These are phyloP conservation scores for Chitala chitala DNA, from an alignment of 2,113 vertebrate genomes.

Conservation along the genomic window DNA sequence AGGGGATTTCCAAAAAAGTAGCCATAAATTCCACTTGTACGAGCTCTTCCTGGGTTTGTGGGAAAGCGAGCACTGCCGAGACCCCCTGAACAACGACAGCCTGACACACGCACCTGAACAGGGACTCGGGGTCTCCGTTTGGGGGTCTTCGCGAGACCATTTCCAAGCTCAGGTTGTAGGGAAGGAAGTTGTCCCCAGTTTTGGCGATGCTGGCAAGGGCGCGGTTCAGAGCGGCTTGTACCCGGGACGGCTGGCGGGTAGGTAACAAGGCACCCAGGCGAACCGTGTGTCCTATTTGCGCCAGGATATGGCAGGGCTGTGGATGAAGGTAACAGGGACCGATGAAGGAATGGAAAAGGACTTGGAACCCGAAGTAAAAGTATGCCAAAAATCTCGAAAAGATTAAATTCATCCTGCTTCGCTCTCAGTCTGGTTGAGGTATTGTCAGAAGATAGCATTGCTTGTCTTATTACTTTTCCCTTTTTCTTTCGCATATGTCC, in stretches of 20 bases:
- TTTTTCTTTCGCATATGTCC: conserved; percentile 48
- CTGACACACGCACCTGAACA: conserved; percentile 71
- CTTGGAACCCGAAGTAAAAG: conserved; percentile 52
- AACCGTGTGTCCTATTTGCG: conserved; percentile 64
- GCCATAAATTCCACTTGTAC: conserved; percentile 81
- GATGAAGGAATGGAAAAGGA: conserved; percentile 52
- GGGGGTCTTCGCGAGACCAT: conserved; percentile 52
- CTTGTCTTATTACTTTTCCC: conserved; percentile 54
- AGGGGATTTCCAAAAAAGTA: conserved; percentile 72
- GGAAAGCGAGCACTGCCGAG: conserved; percentile 75
- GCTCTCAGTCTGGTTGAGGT: conserved; percentile 49
- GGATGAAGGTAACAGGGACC: conserved; percentile 57
- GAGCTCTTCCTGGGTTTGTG: conserved; percentile 74
- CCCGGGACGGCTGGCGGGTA: conserved; percentile 49
- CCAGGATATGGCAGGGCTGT: conserved; percentile 69
- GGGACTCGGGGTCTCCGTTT: conserved; percentile 70
- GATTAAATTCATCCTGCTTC: conserved; percentile 61
- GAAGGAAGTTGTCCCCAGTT: conserved; percentile 51
- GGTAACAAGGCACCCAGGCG: conserved; percentile 73
- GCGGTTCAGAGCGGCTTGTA: conserved; percentile 59
- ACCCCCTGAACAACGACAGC: conserved; percentile 70
- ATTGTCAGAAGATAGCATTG: conserved; percentile 62
- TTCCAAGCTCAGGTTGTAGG: conserved; percentile 76
- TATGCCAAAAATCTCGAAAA: conserved; percentile 50
- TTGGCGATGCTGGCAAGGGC: conserved; percentile 50